Evolutionary conservation across 2,888 invertebrate genomes (phyloP).

Genomic region (Drosophila nigritarsus): DNA sequence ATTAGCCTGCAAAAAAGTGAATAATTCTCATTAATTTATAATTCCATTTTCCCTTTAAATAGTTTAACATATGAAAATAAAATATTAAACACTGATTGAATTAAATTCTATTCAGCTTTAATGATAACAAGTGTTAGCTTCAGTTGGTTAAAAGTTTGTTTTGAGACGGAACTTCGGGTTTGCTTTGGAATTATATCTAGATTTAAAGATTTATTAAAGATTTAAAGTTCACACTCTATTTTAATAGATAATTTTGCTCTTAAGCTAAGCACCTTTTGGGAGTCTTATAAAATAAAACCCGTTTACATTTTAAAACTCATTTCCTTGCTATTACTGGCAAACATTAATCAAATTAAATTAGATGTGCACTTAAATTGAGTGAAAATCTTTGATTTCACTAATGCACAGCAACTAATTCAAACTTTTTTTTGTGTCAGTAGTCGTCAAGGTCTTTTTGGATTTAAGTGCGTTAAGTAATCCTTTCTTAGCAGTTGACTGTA

Average conservation of each 20-base stretch:
- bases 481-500: slow-evolving; percentile 26
- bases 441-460: neutral
- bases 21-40: neutral
- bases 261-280: neutral
- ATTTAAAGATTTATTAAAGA: neutral
- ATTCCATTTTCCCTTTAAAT: neutral
- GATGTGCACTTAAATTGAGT: neutral
- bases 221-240: neutral
- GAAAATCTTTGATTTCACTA: slow-evolving; percentile 2
- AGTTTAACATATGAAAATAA: neutral
- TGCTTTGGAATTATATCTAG: neutral
- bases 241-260: neutral
- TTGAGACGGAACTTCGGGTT: rapidly evolving
- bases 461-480: slow-evolving; percentile 41
- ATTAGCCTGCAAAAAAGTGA: too few relatives aligned
- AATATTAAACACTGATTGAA: neutral
- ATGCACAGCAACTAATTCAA: neutral
- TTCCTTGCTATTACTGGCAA: neutral
- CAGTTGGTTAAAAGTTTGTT: neutral
- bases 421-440: neutral
- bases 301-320: neutral
- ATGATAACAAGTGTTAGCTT: neutral
- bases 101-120: neutral
- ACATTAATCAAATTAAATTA: neutral
- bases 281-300: neutral